These are phyloP conservation scores for Byasa hedistus DNA, from an alignment of 2,888 invertebrate species.

Conservation along the genomic window DNA sequence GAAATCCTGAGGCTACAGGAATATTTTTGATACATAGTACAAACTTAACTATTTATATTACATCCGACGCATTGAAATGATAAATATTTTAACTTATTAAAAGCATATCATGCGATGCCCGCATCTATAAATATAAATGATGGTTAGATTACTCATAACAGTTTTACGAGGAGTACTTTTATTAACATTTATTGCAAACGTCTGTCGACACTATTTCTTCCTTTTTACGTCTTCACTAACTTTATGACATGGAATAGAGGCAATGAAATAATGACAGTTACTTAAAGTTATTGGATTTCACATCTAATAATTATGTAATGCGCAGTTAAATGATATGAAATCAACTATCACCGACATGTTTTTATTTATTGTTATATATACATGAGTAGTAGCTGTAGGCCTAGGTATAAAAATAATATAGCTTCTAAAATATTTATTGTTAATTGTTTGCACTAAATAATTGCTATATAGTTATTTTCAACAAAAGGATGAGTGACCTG, in stretches of 20 bases:
- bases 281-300: slow-evolving; percentile 30
- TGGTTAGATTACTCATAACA: slow-evolving; percentile 33
- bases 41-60: too few relatives aligned
- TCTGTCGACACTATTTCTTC: slow-evolving; percentile 37
- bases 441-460: too few relatives aligned
- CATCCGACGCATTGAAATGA: background rate
- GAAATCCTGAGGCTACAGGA: too few relatives aligned
- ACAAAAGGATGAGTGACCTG: too few relatives aligned
- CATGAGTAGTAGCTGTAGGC: too few relatives aligned
- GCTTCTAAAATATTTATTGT: too few relatives aligned
- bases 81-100: slow-evolving; percentile 17
- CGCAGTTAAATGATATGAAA: background rate
- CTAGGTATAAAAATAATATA: too few relatives aligned
- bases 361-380: too few relatives aligned
- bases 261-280: slow-evolving; percentile 37
- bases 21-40: too few relatives aligned
- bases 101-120: slow-evolving; percentile 21
- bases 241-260: slow-evolving; percentile 38
- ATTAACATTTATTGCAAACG: slow-evolving; percentile 40
- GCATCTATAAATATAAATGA: slow-evolving; percentile 26
- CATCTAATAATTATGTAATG: background rate
- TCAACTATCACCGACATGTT: background rate
- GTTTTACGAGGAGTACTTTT: slow-evolving; percentile 35
- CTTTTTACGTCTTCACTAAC: slow-evolving; percentile 35
- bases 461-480: too few relatives aligned